Evolutionary conservation across 1,140 invertebrate genomes (phyloP).

Genomic region (Periplaneta americana): DNA sequence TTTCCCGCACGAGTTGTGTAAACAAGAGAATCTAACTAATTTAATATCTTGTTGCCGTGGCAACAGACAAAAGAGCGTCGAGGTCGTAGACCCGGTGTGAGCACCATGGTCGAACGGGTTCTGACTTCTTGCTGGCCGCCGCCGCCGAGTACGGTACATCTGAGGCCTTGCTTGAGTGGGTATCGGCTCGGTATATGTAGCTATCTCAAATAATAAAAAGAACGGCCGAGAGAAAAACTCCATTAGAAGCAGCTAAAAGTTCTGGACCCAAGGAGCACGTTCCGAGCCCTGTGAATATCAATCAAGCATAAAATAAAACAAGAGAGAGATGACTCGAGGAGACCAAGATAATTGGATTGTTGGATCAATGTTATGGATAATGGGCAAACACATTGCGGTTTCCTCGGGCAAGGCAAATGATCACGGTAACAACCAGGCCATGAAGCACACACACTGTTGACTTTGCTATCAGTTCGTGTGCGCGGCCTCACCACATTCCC

Average conservation of each 20-base stretch:
- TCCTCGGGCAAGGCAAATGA: not conserved
- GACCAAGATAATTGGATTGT: conserved; percentile 6
- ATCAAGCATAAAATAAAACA: not conserved
- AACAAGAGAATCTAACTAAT: too few relatives aligned
- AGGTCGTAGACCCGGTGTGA: not conserved
- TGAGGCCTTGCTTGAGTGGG: not conserved
- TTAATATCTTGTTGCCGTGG: too few relatives aligned
- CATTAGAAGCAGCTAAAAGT: not conserved
- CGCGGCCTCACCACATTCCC: not conserved
- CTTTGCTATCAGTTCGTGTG: not conserved
- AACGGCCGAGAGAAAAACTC: not conserved
- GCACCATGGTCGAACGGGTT: not conserved
- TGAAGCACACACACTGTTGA: not conserved
- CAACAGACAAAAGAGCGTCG: too few relatives aligned
- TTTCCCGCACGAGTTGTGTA: too few relatives aligned
- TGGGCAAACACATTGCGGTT: conserved; percentile 5
- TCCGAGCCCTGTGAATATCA: not conserved
- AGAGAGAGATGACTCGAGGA: not conserved
- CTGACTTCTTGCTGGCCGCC: not conserved
- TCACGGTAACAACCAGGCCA: not conserved
- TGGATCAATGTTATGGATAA: conserved; percentile 3
- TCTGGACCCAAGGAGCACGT: not conserved
- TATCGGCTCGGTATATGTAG: not conserved
- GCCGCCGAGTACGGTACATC: not conserved
- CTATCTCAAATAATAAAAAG: not conserved